Evolutionary conservation across 2,888 invertebrate genomes (phyloP).

Genomic region (Dolichopus griseipennis): DNA sequence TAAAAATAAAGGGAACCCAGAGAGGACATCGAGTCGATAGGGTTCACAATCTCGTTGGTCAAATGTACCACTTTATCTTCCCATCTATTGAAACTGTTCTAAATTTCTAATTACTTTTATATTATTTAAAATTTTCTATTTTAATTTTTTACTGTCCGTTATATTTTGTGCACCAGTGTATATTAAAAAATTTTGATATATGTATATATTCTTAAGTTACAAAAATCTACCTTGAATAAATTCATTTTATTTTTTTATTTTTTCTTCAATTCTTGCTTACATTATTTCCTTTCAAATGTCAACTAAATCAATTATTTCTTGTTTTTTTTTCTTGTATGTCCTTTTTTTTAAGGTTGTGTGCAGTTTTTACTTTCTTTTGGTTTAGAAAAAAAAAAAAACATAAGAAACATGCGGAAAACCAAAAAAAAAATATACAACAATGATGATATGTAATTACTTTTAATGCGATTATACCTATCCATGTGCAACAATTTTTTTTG

Average conservation of each 20-base stretch:
- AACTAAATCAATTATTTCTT: neutral
- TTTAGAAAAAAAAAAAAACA: too few relatives aligned
- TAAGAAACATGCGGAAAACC: neutral
- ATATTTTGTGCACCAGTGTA: too few relatives aligned
- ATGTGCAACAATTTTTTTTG: neutral
- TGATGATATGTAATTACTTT: neutral
- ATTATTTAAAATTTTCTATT: too few relatives aligned
- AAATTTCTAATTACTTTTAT: too few relatives aligned
- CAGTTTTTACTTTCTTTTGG: neutral
- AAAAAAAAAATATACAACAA: neutral
- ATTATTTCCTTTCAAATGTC: neutral
- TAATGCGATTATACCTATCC: constrained; percentile 6
- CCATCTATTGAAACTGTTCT: too few relatives aligned
- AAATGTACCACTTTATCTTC: too few relatives aligned
- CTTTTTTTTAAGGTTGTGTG: too few relatives aligned
- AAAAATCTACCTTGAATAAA: neutral
- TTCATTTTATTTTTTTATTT: neutral
- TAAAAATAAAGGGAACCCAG: too few relatives aligned
- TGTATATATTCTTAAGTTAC: neutral
- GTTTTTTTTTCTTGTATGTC: neutral
- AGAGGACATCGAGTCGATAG: too few relatives aligned
- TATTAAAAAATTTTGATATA: neutral
- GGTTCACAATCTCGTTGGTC: too few relatives aligned
- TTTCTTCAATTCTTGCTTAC: neutral
- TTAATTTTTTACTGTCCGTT: too few relatives aligned